phyloP scores from a whole-genome alignment of 2,797 vertebrate genomes.

The Gallinago solitaria region DNA sequence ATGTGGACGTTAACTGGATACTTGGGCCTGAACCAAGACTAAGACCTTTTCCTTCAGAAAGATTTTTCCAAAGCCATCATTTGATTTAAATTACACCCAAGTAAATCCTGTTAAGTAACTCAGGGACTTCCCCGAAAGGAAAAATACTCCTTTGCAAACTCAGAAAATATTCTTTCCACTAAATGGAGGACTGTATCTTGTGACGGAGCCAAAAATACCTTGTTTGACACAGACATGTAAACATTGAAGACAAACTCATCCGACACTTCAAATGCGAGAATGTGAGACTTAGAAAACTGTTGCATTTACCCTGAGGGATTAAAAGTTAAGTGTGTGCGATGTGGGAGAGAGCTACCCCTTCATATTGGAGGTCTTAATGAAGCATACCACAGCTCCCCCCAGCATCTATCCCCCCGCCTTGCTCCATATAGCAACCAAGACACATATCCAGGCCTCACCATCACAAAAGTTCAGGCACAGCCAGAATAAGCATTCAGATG shows the following conservation, averaged over 20 bases:
- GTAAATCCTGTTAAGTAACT: neutral
- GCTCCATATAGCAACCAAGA: neutral
- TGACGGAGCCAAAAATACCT: neutral
- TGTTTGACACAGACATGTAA: neutral
- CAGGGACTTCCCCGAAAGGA: neutral
- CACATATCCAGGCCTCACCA: neutral
- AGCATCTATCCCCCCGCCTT: neutral
- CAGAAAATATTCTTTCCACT: neutral
- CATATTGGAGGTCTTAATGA: neutral
- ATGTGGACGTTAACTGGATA: neutral
- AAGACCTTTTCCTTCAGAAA: neutral
- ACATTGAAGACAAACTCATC: neutral
- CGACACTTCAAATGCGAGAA: neutral
- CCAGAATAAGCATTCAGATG: neutral
- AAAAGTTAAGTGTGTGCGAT: neutral
- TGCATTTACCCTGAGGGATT: neutral
- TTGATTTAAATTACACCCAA: neutral
- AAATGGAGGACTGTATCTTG: neutral
- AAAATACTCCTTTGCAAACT: neutral
- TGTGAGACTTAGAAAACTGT: neutral
- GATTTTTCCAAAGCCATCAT: neutral
- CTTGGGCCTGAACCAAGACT: neutral
- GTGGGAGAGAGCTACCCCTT: neutral
- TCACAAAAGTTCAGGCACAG: neutral
- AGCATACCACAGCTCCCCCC: neutral